Percentiles rank a stretch among this genome's conserved stretches.
Conservation (phyloP, 2,113 vertebrate species). For the Campylomormyrus tamandua region DNA sequence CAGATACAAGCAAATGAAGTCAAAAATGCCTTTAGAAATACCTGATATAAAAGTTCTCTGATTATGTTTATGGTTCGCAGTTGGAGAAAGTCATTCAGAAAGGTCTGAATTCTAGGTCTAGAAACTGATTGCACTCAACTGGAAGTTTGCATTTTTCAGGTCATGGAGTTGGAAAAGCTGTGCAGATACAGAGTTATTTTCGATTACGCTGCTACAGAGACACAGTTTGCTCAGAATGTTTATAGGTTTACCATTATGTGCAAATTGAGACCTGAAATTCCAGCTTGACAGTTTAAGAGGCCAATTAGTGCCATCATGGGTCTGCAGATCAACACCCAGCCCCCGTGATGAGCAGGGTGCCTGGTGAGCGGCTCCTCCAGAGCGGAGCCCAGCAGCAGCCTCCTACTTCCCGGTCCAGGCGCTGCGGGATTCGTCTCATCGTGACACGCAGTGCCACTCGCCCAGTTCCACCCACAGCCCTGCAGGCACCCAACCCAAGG, state of each 20-base stretch:
- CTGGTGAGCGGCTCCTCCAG: background rate
- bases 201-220: background rate
- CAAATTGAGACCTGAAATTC: background rate
- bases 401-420: background rate
- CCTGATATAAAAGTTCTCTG: background rate
- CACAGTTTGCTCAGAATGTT: background rate
- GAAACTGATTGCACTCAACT: background rate
- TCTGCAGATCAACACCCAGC: background rate
- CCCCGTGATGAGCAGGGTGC: background rate
- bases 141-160: background rate
- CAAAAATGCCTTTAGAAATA: background rate
- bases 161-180: background rate
- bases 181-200: background rate
- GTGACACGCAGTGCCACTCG: background rate
- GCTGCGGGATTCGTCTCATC: background rate
- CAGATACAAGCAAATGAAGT: background rate
- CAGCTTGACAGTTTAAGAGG: background rate
- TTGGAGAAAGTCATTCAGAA: background rate
- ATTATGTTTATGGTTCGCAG: background rate
- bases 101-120: background rate
- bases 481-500: background rate
- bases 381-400: background rate
- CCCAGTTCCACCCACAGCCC: background rate
- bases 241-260: background rate
- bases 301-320: background rate